phyloP scores from a whole-genome alignment of 53 echinoderm and acorn worm species.

The Hippasteria phrygiana region DNA sequence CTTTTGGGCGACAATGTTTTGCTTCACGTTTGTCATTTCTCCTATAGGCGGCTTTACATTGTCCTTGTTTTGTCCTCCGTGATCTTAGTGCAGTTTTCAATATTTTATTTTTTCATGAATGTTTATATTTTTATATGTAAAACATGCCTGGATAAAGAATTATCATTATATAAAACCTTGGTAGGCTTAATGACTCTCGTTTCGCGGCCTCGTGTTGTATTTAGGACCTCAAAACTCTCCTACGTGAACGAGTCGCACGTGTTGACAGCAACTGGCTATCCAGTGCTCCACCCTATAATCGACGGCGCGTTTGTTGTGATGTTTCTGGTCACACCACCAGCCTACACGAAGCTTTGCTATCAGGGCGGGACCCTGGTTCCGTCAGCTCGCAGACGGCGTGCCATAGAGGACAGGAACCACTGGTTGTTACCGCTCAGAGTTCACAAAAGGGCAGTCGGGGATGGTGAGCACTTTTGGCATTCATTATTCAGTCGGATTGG shows the following conservation, averaged over 20 bases:
- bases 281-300: conserved; percentile 34
- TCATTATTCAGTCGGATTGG: neutral
- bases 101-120: too few relatives aligned
- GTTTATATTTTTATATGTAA: too few relatives aligned
- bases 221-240: conserved; percentile 32
- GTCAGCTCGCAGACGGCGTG: conserved; percentile 23
- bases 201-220: neutral
- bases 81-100: too few relatives aligned
- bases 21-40: too few relatives aligned
- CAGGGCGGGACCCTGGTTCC: conserved; percentile 43
- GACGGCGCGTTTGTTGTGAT: conserved; percentile 66
- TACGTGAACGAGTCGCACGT: conserved; percentile 79
- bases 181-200: neutral
- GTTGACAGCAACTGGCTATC: conserved; percentile 71
- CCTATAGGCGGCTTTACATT: too few relatives aligned
- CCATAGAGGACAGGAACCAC: neutral
- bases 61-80: too few relatives aligned
- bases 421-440: neutral
- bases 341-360: conserved; percentile 74
- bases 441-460: conserved; percentile 15
- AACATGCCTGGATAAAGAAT: too few relatives aligned
- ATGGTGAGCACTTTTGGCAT: neutral
- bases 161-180: too few relatives aligned
- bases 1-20: too few relatives aligned
- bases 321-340: conserved; percentile 77